phyloP scores from a whole-genome alignment of 2,888 invertebrate species.

The Drosophila planitibia region DNA sequence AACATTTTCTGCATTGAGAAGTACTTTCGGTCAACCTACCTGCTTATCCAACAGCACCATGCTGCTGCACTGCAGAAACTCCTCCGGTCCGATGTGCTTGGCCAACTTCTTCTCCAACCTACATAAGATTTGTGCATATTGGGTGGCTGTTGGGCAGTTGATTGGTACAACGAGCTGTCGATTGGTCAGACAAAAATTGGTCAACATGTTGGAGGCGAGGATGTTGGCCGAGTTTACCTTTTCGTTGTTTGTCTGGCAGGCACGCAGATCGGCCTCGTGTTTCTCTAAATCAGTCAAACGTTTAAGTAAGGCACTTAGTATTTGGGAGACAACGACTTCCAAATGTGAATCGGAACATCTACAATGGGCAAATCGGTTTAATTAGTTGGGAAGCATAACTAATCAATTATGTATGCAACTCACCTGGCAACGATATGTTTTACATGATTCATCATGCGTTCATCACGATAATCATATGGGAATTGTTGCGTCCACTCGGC shows the following conservation, averaged over 20 bases:
- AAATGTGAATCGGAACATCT: constrained; percentile 85
- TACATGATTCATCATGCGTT: constrained; percentile 86
- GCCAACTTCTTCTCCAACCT: constrained; percentile 85
- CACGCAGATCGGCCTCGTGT: constrained; percentile 85
- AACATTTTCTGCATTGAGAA: not conserved
- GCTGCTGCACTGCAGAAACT: constrained; percentile 85
- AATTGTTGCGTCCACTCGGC: constrained; percentile 85
- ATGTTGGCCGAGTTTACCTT: constrained; percentile 67
- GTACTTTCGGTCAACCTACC: constrained; percentile 52
- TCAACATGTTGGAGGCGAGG: not conserved
- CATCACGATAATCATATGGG: constrained; percentile 86
- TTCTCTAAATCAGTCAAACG: constrained; percentile 86
- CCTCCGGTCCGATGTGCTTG: constrained; percentile 85
- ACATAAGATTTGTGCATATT: constrained; percentile 85
- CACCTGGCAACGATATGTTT: constrained; percentile 86
- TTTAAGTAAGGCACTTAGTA: constrained; percentile 86
- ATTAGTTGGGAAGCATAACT: constrained; percentile 14
- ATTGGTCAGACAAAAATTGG: constrained; percentile 1
- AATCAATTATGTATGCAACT: constrained; percentile 40
- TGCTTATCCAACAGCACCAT: constrained; percentile 84
- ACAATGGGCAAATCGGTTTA: not conserved
- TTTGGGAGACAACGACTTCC: constrained; percentile 85
- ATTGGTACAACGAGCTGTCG: constrained; percentile 47
- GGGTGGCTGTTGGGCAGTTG: constrained; percentile 84
- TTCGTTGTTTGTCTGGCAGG: constrained; percentile 83